Evolutionary conservation across 2,888 invertebrate species (phyloP), one percentile per base, ranked within the genome.

Genomic region (Stegophylla sp.): DNA sequence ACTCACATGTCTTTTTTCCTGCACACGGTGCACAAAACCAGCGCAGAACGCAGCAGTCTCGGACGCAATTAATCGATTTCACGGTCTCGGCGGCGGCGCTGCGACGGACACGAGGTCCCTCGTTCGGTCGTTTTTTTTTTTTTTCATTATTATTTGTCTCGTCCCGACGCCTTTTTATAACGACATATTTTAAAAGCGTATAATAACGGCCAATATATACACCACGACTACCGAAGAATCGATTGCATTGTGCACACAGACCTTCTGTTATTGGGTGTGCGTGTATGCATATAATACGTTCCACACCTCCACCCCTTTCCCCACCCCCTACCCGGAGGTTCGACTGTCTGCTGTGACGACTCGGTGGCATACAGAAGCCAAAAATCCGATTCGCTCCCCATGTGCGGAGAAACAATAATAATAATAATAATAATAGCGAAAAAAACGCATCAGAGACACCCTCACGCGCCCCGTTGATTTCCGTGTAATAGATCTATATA

Each of bases 201-300:
- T 20, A 66, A 66, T 45, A 51, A 74, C 23, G 26, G 20, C 63
- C 74, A 75, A 63, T 48, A 3, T n/a, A n/a, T n/a, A n/a, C n/a
- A n/a, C n/a, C 63, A 75, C 51, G 64, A 75, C 51, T 63, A 20
- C 74, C 51, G 41, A n/a, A 48, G 74, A 75, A 64, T 64, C 74
- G 63, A 75, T 64, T 48, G 26, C 34, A 75, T 61, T 74, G 51
- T 64, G 48, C 53, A 3, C 17, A 15, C 26, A 64, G 41, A 66
- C 75, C 64, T 64, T 64, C 51, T 66, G 66, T 76, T 76, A 51
- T 76, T 76, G 28, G 61, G 45, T 28, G 15, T 71, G 20, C 7
- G 13, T 43, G 23, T 64, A 12, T 20, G 34, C 34, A 41, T 34
- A n/a, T 28, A 48, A n/a, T 61, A 61, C n/a, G 43, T 43, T 5